A percentile compares a stretch with the other conserved stretches of the same genome.
Evolutionary conservation across 2,797 vertebrate species (phyloP).

Genomic region (Danio albolineatus): DNA sequence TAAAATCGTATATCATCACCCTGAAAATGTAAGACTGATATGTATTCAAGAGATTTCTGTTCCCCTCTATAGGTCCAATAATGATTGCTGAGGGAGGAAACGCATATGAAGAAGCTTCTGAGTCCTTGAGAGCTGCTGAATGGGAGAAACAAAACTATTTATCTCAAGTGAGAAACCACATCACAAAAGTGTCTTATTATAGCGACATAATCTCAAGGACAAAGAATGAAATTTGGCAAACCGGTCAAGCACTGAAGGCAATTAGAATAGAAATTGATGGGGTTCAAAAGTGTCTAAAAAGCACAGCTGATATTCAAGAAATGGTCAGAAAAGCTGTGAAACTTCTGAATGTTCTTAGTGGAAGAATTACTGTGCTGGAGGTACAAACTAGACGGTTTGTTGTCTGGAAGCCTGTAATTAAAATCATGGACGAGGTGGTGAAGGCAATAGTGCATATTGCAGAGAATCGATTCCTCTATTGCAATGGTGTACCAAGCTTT

Average conservation of each 20-base stretch:
- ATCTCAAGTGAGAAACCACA: neutral
- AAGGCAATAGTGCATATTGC: neutral
- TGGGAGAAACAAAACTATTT: neutral
- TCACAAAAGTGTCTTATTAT: slow-evolving; percentile 6
- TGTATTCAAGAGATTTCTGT: neutral
- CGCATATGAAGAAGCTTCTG: neutral
- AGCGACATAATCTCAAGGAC: neutral
- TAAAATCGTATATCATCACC: neutral
- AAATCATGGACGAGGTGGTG: slow-evolving; percentile 32
- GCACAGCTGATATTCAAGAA: neutral
- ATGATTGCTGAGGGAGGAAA: neutral
- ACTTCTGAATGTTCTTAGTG: slow-evolving; percentile 18
- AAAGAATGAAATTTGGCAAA: neutral
- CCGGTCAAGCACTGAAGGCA: neutral
- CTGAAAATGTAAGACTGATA: neutral
- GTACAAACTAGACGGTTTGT: slow-evolving; percentile 33
- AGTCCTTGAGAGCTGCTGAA: neutral
- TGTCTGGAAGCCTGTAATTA: slow-evolving; percentile 25
- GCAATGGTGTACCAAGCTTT: neutral
- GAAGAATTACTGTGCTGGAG: slow-evolving; percentile 1
- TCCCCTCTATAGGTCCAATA: slow-evolving; percentile 18
- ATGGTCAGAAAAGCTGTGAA: slow-evolving; percentile 12
- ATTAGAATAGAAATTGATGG: neutral
- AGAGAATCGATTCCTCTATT: slow-evolving; percentile 27
- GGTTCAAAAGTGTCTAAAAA: neutral